phyloP scores from a whole-genome alignment of 2,888 invertebrate species.

The Campaea margaritaria region DNA sequence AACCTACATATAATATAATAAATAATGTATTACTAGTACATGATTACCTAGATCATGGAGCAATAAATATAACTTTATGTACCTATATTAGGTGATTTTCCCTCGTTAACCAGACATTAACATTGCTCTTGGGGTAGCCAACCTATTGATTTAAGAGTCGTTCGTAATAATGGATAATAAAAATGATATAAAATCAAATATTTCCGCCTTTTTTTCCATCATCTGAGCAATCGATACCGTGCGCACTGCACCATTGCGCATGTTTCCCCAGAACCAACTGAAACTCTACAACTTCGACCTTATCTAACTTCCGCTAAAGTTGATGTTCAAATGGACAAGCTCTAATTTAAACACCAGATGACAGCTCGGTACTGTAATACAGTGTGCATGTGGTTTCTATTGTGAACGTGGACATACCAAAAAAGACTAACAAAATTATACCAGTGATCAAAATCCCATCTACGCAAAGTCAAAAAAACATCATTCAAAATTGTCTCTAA shows the following conservation, averaged over 20 bases:
- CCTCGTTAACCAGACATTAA: too few species aligned
- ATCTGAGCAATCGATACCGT: slow-evolving; percentile 80
- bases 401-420: slow-evolving; percentile 52
- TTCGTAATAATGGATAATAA: slow-evolving; percentile 27
- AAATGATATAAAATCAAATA: slow-evolving; percentile 51
- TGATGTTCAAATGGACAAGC: slow-evolving; percentile 26
- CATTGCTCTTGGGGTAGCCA: slow-evolving; percentile 1
- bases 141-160: slow-evolving; percentile 20
- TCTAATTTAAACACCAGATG: slow-evolving; percentile 60
- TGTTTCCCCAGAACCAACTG: slow-evolving; percentile 61
- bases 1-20: too few species aligned
- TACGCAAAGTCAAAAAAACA: background rate
- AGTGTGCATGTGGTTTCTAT: slow-evolving; percentile 68
- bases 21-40: too few species aligned
- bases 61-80: background rate
- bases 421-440: slow-evolving; percentile 9
- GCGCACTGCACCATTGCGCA: slow-evolving; percentile 83
- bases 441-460: background rate
- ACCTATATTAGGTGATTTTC: too few species aligned
- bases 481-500: slow-evolving; percentile 22
- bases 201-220: slow-evolving; percentile 77
- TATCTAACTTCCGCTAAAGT: slow-evolving; percentile 28
- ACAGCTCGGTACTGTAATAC: slow-evolving; percentile 71
- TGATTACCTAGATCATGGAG: background rate
- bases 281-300: slow-evolving; percentile 42